These are phyloP conservation scores for Ceratina japonica DNA, from an alignment of 1,140 invertebrate species.

Conservation along the genomic window DNA sequence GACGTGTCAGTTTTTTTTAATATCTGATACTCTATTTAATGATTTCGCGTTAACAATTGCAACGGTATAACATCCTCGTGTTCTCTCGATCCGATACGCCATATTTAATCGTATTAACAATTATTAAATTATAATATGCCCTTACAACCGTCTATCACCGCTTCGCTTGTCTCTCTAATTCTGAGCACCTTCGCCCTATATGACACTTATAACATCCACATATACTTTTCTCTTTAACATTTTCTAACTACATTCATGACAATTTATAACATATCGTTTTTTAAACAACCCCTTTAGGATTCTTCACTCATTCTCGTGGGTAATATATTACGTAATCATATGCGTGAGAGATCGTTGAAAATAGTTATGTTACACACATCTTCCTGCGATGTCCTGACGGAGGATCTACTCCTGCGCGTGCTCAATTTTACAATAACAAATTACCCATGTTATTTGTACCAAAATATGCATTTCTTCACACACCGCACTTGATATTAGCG, in stretches of 20 bases:
- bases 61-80: neutral
- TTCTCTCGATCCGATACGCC: neutral
- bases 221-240: neutral
- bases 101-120: constrained; percentile 15
- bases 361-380: neutral
- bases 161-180: neutral
- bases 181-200: neutral
- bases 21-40: constrained; percentile 11
- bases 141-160: neutral
- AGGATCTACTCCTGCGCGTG: too few relatives aligned
- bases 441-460: neutral
- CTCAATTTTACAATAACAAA: neutral
- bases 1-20: constrained; percentile 22
- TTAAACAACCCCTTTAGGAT: neutral
- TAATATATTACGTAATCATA: neutral
- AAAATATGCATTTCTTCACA: neutral
- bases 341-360: neutral
- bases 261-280: neutral
- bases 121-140: constrained; percentile 27
- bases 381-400: too few relatives aligned
- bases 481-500: neutral
- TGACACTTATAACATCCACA: neutral
- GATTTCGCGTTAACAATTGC: constrained; percentile 34
- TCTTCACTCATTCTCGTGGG: neutral
- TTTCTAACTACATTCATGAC: neutral